Percentiles rank a stretch among this genome's conserved stretches.
phyloP scores from a whole-genome alignment of 1,140 invertebrate genomes.

The Arion vulgaris region DNA sequence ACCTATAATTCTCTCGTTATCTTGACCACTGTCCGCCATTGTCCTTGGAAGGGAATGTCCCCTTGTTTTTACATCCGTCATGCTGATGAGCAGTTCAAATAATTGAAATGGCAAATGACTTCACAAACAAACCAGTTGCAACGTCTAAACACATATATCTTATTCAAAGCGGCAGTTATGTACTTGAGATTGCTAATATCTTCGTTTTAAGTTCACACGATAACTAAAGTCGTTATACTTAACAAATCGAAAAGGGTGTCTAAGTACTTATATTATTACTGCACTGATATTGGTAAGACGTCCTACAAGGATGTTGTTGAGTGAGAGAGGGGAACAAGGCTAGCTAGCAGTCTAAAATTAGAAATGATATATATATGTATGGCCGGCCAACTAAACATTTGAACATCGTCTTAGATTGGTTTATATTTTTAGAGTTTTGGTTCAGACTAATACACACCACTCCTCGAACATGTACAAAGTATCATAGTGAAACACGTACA shows the following conservation, averaged over 20 bases:
- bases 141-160: neutral
- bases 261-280: neutral
- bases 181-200: neutral
- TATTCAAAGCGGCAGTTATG: neutral
- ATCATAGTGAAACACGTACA: too few relatives aligned
- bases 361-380: neutral
- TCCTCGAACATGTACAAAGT: too few relatives aligned
- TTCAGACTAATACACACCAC: neutral
- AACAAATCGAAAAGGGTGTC: neutral
- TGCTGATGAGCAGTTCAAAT: neutral
- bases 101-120: neutral
- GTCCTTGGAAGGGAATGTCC: neutral
- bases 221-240: neutral
- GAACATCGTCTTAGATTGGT: neutral
- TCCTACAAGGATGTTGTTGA: neutral
- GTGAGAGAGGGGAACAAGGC: neutral
- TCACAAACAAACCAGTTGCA: neutral
- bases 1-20: neutral
- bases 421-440: neutral
- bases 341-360: slow-evolving; percentile 4
- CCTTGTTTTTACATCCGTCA: slow-evolving; percentile 9
- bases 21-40: slow-evolving; percentile 6
- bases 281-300: neutral
- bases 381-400: neutral
- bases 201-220: neutral